A percentile compares a stretch with the other conserved stretches of the same genome.
Evolutionary conservation across 2,888 invertebrate genomes (phyloP).

Genomic region (Drosophila anomalipes): DNA sequence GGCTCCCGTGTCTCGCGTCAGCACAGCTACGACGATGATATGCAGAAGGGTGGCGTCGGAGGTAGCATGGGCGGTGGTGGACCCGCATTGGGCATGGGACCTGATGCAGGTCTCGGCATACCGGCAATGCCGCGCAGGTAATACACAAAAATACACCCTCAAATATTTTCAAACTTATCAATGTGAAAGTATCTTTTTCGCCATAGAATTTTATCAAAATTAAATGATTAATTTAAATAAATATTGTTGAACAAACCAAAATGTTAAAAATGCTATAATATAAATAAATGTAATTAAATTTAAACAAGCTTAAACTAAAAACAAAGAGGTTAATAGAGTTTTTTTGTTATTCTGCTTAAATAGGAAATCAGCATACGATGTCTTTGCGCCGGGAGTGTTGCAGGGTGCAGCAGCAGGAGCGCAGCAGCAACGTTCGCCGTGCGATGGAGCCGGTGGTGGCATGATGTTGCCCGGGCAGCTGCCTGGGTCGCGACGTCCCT

Average conservation of each 20-base stretch:
- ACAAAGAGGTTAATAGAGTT: not conserved
- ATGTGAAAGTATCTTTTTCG: not conserved
- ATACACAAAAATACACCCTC: slow-evolving; percentile 2
- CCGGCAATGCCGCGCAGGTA: slow-evolving; percentile 91
- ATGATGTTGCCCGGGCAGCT: slow-evolving; percentile 82
- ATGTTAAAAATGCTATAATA: not conserved
- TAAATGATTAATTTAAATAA: not conserved
- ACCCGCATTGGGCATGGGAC: slow-evolving; percentile 64
- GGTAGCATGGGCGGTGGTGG: slow-evolving; percentile 71
- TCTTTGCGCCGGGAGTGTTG: slow-evolving; percentile 89
- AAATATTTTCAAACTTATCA: not conserved
- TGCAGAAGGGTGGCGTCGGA: slow-evolving; percentile 84
- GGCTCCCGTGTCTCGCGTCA: slow-evolving; percentile 90
- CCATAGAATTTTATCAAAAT: not conserved
- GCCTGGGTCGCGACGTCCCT: slow-evolving; percentile 87
- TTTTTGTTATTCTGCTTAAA: not conserved
- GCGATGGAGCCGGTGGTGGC: slow-evolving; percentile 74
- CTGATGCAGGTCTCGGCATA: slow-evolving; percentile 88
- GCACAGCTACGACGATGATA: slow-evolving; percentile 94
- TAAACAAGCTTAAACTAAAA: not conserved
- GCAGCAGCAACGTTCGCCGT: slow-evolving; percentile 81
- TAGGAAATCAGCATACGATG: slow-evolving; percentile 91
- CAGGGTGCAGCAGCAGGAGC: slow-evolving; percentile 84
- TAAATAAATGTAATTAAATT: not conserved
- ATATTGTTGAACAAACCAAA: not conserved